These are phyloP conservation scores for Phengaris alcon DNA, from an alignment of 2,888 invertebrate genomes.

Conservation along the genomic window DNA sequence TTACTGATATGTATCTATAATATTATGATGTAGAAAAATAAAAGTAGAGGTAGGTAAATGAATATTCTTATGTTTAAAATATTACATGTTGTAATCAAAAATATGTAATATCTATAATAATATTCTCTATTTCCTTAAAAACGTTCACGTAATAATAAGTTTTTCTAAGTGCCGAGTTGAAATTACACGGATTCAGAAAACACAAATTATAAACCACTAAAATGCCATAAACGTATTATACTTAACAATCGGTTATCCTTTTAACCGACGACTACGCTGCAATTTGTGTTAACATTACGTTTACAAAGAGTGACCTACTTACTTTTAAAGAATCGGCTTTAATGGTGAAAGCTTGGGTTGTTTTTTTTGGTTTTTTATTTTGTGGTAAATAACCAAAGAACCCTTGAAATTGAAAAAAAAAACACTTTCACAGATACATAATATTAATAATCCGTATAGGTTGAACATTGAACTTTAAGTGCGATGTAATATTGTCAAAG, in stretches of 20 bases:
- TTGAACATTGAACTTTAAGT: too few relatives aligned
- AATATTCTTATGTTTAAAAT: too few relatives aligned
- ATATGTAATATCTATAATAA: background rate
- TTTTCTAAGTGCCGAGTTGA: background rate
- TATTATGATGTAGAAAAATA: background rate
- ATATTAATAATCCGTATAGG: too few relatives aligned
- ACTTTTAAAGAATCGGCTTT: slow-evolving; percentile 13
- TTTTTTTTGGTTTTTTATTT: background rate
- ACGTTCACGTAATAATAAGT: slow-evolving; percentile 7
- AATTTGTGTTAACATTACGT: slow-evolving; percentile 23
- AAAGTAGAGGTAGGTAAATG: background rate
- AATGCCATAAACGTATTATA: slow-evolving; percentile 15
- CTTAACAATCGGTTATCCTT: slow-evolving; percentile 21
- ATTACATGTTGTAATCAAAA: background rate
- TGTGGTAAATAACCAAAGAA: background rate
- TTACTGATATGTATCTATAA: background rate
- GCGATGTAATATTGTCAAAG: too few relatives aligned
- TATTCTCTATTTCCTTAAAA: background rate
- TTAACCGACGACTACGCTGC: slow-evolving; percentile 18
- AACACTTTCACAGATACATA: too few relatives aligned
- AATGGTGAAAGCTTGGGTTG: slow-evolving; percentile 6
- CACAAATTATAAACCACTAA: slow-evolving; percentile 20
- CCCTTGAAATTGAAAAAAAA: background rate
- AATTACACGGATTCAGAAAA: slow-evolving; percentile 11
- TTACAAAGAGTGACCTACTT: slow-evolving; percentile 25